Evolutionary conservation across 2,113 vertebrate species (phyloP).

Genomic region (Ciconia boyciana): DNA sequence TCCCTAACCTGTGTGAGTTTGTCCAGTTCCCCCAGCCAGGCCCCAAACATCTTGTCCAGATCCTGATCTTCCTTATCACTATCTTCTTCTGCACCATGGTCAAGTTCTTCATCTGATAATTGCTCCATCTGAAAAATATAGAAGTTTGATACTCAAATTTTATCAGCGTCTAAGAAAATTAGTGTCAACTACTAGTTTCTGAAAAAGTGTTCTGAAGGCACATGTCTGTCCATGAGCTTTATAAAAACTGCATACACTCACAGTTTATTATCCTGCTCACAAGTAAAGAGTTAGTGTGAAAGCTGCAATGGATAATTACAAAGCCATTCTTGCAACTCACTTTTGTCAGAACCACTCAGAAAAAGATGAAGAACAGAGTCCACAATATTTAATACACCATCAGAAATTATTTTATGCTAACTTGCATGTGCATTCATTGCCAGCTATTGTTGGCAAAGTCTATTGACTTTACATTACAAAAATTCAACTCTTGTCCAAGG

Average conservation of each 20-base stretch:
- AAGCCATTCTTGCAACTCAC: neutral
- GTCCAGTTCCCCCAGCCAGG: conserved; percentile 97
- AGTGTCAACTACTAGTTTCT: neutral
- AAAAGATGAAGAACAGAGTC: neutral
- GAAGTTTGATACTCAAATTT: neutral
- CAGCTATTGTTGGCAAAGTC: conserved; percentile 7
- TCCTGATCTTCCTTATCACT: conserved; percentile 99
- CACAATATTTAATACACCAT: neutral
- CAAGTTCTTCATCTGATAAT: conserved; percentile 94
- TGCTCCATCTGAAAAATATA: conserved; percentile 89
- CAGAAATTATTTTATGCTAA: neutral
- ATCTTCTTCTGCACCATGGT: conserved; percentile 96
- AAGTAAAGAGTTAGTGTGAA: neutral
- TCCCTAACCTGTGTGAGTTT: conserved; percentile 88
- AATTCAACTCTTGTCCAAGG: conserved; percentile 12
- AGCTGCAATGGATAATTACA: neutral
- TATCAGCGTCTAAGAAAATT: neutral
- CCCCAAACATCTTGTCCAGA: conserved; percentile 98
- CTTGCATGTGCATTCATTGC: neutral
- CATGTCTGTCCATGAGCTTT: neutral
- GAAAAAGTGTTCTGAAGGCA: neutral
- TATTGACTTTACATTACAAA: neutral
- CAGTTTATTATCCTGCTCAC: neutral
- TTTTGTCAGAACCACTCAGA: neutral
- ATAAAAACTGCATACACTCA: neutral